Base-by-base conservation (phyloP, 2,797 vertebrate genomes). In the Molothrus aeneus region DNA sequence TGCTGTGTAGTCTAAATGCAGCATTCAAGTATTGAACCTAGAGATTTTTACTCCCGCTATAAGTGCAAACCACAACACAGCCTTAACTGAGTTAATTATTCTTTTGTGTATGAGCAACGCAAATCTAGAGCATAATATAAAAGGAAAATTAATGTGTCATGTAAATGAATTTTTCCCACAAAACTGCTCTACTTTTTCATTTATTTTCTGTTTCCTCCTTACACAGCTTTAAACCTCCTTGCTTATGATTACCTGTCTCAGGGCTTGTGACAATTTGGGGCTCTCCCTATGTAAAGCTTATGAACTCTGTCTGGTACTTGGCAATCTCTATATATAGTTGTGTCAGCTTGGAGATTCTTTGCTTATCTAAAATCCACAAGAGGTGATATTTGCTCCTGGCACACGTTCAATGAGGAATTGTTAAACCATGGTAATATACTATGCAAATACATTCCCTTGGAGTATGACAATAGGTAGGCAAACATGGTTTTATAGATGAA, bases 21-120 rank as follows among this genome's bases (percentile, higher is more conserved):
- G 45, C 43, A 80, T 64, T 88, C 66, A 59, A 68, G 45, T 72
- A 86, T 43, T 70, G 88, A 96, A 94, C 4, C 2, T 5, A 45
- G 68, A 85, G 14, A 70, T 90, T 88, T 80, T 93, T 79, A 73
- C 28, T 91, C 71, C 51, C 10, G 1, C 59, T 87, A 0, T 59
- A 88, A 71, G 29, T 64, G 34, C 29, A 95, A 97, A 92, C 61
- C 38, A 74, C 54, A 88, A 13, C 26, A 20, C 74, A 94, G 71
- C 47, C 50, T 80, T 38, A 88, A 32, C 60, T 87, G 73, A 81
- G 31, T 82, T 88, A 89, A 92, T 81, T 50, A 56, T 38, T 84
- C 64, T 73, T 84, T 71, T 94, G 54, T 86, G 65, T 74, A 64
- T 6, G 81, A 57, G 60, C 56, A 93, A 69, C 15, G 73, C 50